A percentile compares a stretch with the other conserved stretches of the same genome.
Evolutionary conservation across 2,113 vertebrate species (phyloP).

Genomic region (Oophaga pumilio): DNA sequence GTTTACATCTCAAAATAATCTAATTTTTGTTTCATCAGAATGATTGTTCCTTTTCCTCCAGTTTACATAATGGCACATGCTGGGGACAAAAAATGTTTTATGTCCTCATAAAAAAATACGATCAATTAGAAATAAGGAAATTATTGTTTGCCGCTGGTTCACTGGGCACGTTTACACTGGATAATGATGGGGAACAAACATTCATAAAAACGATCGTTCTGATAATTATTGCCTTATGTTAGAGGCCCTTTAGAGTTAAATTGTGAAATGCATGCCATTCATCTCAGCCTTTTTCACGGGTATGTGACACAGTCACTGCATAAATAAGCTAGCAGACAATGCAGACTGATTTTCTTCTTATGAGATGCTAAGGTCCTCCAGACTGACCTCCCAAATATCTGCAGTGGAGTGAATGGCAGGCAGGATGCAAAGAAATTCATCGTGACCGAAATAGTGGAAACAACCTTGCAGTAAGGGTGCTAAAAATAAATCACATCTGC

Average conservation of each 20-base stretch:
- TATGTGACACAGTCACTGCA: neutral
- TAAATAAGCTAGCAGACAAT: slow-evolving; percentile 20
- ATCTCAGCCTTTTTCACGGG: neutral
- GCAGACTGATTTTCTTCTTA: slow-evolving; percentile 23
- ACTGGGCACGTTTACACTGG: too few relatives aligned
- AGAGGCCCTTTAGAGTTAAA: neutral
- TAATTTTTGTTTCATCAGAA: too few relatives aligned
- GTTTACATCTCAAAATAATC: too few relatives aligned
- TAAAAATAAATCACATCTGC: slow-evolving; percentile 32
- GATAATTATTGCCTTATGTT: too few relatives aligned
- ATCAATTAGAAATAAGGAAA: too few relatives aligned
- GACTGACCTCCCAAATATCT: slow-evolving; percentile 39
- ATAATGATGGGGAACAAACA: too few relatives aligned
- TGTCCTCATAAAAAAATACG: too few relatives aligned
- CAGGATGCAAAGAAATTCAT: slow-evolving; percentile 45
- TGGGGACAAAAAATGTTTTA: too few relatives aligned
- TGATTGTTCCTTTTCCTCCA: too few relatives aligned
- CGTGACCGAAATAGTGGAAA: slow-evolving; percentile 42
- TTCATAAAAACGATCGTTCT: too few relatives aligned
- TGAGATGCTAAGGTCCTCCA: slow-evolving; percentile 12
- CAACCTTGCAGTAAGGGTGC: neutral
- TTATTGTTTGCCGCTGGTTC: too few relatives aligned
- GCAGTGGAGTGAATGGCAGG: slow-evolving; percentile 48
- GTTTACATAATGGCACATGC: too few relatives aligned
- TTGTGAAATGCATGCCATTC: neutral